Percentiles rank a stretch among this genome's conserved stretches.
Evolutionary conservation across 2,888 invertebrate species (phyloP).

Genomic region (Exephanes ischioxanthus): DNA sequence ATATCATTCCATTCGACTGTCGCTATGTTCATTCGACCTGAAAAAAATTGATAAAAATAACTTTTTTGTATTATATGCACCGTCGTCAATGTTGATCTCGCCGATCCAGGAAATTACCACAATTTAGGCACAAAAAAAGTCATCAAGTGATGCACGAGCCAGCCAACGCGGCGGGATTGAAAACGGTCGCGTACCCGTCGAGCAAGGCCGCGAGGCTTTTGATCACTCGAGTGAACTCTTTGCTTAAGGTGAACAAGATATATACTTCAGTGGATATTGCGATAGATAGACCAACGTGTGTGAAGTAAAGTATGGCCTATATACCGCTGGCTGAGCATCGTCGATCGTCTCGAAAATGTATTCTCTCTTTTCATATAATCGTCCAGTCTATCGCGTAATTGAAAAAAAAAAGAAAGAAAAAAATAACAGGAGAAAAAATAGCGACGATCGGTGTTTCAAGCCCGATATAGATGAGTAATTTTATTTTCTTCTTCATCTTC

Average conservation of each 20-base stretch:
- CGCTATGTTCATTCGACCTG: background rate
- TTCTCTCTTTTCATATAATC: constrained; percentile 29
- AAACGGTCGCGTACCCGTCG: constrained; percentile 36
- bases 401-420: background rate
- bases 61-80: background rate
- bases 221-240: constrained; percentile 62
- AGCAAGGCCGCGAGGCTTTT: constrained; percentile 59
- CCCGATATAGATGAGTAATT: constrained; percentile 4
- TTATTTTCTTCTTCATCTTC: background rate
- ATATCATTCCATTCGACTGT: background rate
- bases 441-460: background rate
- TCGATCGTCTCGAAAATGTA: constrained; percentile 24
- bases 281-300: constrained; percentile 17
- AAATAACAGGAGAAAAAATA: background rate
- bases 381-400: constrained; percentile 33
- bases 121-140: background rate
- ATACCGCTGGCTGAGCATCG: constrained; percentile 41
- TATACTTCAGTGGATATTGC: constrained; percentile 14
- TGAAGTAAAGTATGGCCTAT: constrained; percentile 52
- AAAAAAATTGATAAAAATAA: background rate
- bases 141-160: constrained; percentile 16
- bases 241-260: constrained; percentile 43
- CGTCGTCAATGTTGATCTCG: constrained; percentile 1
- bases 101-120: background rate
- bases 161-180: constrained; percentile 33